phyloP scores from a whole-genome alignment of 1,140 invertebrate species.

The Trichonephila clavata region DNA sequence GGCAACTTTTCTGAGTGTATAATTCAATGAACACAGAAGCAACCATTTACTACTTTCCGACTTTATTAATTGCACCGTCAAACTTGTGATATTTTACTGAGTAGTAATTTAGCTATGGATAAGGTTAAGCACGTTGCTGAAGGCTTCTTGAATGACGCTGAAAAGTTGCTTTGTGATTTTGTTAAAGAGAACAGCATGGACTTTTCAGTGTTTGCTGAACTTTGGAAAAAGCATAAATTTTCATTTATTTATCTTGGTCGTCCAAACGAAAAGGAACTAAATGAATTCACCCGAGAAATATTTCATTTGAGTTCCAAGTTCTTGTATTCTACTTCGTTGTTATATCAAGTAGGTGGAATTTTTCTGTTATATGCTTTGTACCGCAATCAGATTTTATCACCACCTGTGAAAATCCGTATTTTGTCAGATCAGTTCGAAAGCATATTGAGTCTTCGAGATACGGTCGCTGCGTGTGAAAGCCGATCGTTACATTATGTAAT shows the following conservation, averaged over 20 bases:
- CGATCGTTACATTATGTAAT: background rate
- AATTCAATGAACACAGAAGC: too few relatives aligned
- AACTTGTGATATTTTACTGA: background rate
- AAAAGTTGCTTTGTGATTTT: background rate
- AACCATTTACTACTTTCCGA: too few relatives aligned
- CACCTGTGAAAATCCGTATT: conserved; percentile 2
- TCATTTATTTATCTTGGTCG: background rate
- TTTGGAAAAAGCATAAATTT: conserved; percentile 20
- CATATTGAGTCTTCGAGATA: background rate
- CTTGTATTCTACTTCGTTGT: background rate
- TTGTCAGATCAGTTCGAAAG: background rate
- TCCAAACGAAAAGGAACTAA: background rate
- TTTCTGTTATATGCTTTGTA: conserved; percentile 19
- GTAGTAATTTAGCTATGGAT: background rate
- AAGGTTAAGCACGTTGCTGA: background rate
- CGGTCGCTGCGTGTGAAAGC: background rate
- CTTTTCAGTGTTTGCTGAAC: conserved; percentile 10
- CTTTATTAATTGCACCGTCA: background rate
- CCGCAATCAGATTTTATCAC: background rate
- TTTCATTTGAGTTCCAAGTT: background rate
- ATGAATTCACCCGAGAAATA: conserved; percentile 23
- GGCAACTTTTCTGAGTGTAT: too few relatives aligned
- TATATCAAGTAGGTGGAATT: background rate
- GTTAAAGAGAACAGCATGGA: background rate
- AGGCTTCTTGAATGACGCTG: conserved; percentile 14